Conservation (phyloP, 2,113 vertebrate genomes). For the Neodontobutis hainanensis region DNA sequence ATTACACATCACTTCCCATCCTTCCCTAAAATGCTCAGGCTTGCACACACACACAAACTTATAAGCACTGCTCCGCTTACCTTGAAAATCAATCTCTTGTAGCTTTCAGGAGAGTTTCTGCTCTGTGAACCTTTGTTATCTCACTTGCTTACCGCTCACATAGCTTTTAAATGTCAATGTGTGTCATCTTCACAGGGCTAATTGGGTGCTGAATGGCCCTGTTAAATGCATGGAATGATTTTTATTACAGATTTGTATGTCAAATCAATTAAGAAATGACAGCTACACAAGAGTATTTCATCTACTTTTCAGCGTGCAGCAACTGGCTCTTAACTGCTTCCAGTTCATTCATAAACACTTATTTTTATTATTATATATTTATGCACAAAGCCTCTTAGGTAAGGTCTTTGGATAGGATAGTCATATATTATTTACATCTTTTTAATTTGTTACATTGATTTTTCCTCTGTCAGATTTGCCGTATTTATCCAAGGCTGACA, state of each 20-base stretch:
- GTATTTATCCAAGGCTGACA: background rate
- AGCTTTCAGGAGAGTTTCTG: constrained; percentile 33
- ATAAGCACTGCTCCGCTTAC: constrained; percentile 35
- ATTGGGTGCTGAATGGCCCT: constrained; percentile 1
- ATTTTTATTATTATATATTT: background rate
- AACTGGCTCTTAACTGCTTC: background rate
- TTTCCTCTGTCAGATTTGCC: background rate
- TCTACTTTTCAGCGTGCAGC: background rate
- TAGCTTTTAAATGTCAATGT: constrained; percentile 51
- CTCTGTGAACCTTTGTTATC: constrained; percentile 21
- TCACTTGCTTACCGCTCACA: constrained; percentile 30
- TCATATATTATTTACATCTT: background rate
- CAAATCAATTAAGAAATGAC: constrained; percentile 4
- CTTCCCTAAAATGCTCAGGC: constrained; percentile 12
- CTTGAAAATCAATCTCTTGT: constrained; percentile 48
- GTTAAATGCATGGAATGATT: constrained; percentile 3
- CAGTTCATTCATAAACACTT: background rate
- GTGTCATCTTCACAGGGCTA: constrained; percentile 18
- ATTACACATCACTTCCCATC: constrained; percentile 38
- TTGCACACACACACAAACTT: constrained; percentile 13
- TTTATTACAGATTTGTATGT: constrained; percentile 1
- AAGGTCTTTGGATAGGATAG: background rate
- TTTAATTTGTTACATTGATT: background rate
- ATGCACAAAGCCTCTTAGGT: background rate
- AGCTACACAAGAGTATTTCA: constrained; percentile 5